Base-by-base conservation (phyloP, 2,113 vertebrate species). In the Accipiter virgatus region DNA sequence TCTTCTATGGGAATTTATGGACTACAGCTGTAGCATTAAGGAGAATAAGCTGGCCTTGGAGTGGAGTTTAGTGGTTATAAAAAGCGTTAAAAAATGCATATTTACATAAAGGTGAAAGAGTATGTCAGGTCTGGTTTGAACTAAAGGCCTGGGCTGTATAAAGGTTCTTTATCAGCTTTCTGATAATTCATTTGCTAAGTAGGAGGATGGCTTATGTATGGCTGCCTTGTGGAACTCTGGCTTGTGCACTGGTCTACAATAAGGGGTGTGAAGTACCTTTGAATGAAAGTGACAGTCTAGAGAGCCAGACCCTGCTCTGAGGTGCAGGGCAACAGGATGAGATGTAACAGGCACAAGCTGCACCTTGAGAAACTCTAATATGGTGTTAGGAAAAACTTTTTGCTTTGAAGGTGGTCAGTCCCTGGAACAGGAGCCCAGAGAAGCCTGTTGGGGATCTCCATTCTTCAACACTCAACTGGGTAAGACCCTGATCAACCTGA, bases 11-110 rank as follows among this genome's bases (percentile, higher is more conserved):
- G 16, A 8, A 62, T 80, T 75, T 86, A 26, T 27, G 23, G 26
- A 45, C 9, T 59, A 27, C n/a, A 63, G 15, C 9, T 86, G 8
- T n/a, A 67, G 47, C 10, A 26, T 47, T 34, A 52, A 53, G 34
- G 34, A 83, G 15, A 85, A 42, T 31, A 86, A 88, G 7, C 19
- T 86, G 16, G 5, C 20, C 42, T 38, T 67, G 42, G 25, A 81
- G 34, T 65, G 15, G 16, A 81, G 16, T 26, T 85, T 56, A 58
- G 34, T 63, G 20, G 13, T 58, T 62, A 53, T 3, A 68, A 29
- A 50, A 10, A 43, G 23, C 26, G 9, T 65, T 67, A 0, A 7
- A 43, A 29, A 23, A 31, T 12, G 0, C 9, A 2, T 65, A 20
- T 73, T 77, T 73, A 45, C n/a, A 11, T 50, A 20, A 90, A 67